Conservation (phyloP, 2,113 vertebrate genomes). For the Elgaria multicarinata region DNA sequence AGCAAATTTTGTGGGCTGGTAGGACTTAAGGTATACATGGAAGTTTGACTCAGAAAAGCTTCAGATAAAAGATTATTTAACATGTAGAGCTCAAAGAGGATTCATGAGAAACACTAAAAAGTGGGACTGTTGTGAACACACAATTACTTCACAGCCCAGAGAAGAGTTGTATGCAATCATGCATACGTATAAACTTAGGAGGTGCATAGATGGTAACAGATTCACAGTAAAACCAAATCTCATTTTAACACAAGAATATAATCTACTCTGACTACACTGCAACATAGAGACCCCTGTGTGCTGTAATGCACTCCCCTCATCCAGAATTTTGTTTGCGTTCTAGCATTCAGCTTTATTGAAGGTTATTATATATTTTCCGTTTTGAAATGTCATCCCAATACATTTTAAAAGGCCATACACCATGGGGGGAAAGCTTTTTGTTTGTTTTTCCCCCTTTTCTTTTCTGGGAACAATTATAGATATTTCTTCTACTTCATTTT, state of each 20-base stretch:
- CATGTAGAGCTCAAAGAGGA: neutral
- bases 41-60: neutral
- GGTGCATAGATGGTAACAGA: neutral
- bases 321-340: conserved; percentile 13
- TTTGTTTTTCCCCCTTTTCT: neutral
- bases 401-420: neutral
- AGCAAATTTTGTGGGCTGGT: neutral
- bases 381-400: conserved; percentile 7
- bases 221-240: neutral
- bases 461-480: neutral
- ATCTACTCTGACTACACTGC: neutral
- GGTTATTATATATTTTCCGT: neutral
- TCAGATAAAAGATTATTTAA: neutral
- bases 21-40: neutral
- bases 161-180: neutral
- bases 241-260: neutral
- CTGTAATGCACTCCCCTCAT: neutral
- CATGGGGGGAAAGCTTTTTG: neutral
- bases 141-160: neutral
- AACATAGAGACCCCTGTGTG: neutral
- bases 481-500: conserved; percentile 29
- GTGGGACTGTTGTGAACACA: neutral
- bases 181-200: neutral
- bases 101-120: neutral
- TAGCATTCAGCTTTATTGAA: conserved; percentile 8